Conservation (phyloP, 2,113 vertebrate species). For the Stomatorhinus ivindoensis region DNA sequence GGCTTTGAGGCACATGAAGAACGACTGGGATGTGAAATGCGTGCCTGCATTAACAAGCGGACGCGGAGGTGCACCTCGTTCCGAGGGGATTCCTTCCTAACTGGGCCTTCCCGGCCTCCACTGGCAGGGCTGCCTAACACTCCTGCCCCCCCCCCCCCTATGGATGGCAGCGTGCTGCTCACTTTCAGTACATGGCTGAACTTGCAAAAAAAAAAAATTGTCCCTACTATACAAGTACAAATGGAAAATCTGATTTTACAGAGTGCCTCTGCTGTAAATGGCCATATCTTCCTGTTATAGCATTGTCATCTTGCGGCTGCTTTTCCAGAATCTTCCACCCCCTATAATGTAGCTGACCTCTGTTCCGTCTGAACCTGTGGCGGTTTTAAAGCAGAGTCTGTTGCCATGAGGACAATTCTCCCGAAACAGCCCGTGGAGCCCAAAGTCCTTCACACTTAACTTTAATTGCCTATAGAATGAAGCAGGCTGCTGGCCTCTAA, state of each 20-base stretch:
- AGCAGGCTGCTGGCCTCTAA: not conserved
- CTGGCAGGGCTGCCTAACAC: not conserved
- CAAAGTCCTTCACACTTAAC: not conserved
- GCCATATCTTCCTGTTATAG: not conserved
- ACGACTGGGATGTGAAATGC: not conserved
- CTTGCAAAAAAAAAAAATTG: not conserved
- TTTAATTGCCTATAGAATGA: slow-evolving; percentile 10
- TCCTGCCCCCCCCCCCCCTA: not conserved
- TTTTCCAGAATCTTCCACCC: not conserved
- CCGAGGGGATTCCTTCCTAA: not conserved
- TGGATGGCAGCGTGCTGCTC: not conserved
- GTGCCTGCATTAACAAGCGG: not conserved
- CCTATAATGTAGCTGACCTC: not conserved
- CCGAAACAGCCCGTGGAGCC: not conserved
- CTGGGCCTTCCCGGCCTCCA: not conserved
- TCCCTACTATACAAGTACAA: not conserved
- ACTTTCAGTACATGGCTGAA: not conserved
- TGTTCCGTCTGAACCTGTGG: not conserved
- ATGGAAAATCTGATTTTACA: not conserved
- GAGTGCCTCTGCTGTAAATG: not conserved
- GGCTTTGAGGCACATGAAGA: slow-evolving; percentile 1
- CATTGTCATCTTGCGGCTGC: not conserved
- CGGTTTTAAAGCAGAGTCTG: not conserved
- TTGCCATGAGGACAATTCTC: not conserved
- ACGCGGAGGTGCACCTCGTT: not conserved